Evolutionary conservation across 2,113 vertebrate species (phyloP).

Genomic region (Gopherus flavomarginatus): DNA sequence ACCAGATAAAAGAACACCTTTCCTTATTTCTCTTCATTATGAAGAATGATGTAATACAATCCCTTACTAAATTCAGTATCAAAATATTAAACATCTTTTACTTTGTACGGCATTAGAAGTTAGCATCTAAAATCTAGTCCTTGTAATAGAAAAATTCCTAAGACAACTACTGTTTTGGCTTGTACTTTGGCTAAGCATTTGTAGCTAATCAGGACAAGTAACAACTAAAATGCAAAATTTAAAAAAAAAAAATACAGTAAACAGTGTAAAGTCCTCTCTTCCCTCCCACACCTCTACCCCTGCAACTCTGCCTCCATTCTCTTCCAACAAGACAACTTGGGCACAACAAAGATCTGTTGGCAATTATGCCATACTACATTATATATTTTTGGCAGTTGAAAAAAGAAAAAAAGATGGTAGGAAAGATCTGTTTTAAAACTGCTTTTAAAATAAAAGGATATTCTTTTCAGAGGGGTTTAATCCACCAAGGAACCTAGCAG

Average conservation of each 20-base stretch:
- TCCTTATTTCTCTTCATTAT: not conserved
- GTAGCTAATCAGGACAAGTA: not conserved
- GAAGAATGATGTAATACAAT: not conserved
- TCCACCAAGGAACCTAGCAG: not conserved
- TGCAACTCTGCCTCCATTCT: not conserved
- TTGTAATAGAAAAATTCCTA: not conserved
- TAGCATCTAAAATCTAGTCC: not conserved
- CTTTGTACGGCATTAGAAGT: not conserved
- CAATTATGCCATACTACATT: not conserved
- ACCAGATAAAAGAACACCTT: not conserved
- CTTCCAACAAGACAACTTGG: rapidly evolving
- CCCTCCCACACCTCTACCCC: not conserved
- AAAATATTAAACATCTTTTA: slow-evolving; percentile 2
- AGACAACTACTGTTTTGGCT: not conserved
- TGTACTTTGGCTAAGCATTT: not conserved
- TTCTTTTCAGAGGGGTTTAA: not conserved
- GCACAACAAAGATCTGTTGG: not conserved
- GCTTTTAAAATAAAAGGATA: slow-evolving; percentile 20
- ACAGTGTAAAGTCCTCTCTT: not conserved
- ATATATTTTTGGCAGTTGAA: not conserved
- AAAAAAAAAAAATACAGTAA: not conserved
- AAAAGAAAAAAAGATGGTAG: not conserved
- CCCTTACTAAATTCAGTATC: not conserved
- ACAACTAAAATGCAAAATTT: not conserved
- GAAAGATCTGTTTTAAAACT: not conserved